A percentile compares a stretch with the other conserved stretches of the same genome.
Conservation (phyloP, 2,113 vertebrate genomes). For the Lasiurus cinereus region DNA sequence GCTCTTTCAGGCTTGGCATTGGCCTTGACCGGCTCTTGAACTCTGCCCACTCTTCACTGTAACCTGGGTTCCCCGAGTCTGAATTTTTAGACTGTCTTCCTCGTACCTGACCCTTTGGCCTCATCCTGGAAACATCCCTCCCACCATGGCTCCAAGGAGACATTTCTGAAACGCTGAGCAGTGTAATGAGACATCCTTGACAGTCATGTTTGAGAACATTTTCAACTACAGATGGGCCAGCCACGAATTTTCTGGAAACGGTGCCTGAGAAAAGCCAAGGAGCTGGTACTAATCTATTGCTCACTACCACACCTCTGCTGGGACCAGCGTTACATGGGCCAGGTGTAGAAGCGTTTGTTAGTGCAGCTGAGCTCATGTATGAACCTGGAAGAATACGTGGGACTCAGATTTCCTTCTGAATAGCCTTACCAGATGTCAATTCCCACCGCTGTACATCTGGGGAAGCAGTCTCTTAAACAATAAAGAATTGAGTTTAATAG, state of each 20-base stretch:
- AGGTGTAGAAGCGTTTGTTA: neutral
- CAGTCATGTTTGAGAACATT: neutral
- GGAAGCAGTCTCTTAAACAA: neutral
- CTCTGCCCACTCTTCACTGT: constrained; percentile 38
- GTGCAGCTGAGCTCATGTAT: neutral
- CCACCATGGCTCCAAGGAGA: neutral
- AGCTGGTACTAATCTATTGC: neutral
- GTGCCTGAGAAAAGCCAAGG: neutral
- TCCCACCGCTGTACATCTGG: neutral
- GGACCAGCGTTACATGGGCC: rapidly evolving
- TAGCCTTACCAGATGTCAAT: neutral
- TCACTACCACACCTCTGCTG: neutral
- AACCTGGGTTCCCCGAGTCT: neutral
- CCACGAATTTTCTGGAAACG: neutral
- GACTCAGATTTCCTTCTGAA: neutral
- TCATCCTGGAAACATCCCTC: constrained; percentile 39
- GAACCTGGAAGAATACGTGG: neutral
- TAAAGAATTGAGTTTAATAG: neutral
- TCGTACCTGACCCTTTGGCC: constrained; percentile 34
- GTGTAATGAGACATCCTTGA: neutral
- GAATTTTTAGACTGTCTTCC: constrained; percentile 62
- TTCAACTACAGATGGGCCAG: neutral
- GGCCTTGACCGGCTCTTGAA: constrained; percentile 63
- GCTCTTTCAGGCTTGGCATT: constrained; percentile 56
- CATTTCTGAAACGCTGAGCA: neutral